Evolutionary conservation across 1,140 invertebrate genomes (phyloP), one percentile per base, ranked within the genome.

Genomic region (Hetaerina americana): DNA sequence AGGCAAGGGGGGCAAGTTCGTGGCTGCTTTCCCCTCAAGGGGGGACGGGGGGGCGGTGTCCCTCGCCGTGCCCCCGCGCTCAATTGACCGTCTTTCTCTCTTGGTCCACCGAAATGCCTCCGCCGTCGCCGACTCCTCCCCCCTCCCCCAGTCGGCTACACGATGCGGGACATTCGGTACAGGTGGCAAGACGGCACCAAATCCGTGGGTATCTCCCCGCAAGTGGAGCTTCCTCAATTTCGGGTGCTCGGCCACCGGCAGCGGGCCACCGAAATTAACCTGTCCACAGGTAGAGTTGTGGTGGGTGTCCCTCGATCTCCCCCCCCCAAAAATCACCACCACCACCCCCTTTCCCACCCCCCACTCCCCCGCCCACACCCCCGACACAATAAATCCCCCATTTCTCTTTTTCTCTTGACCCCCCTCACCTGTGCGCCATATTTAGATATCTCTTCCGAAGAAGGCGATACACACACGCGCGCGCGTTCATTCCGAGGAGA

Each of bases 141-240:
- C 15, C 15, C 15, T 1, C 12, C 18, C n/a, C 24, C 87, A 93
- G 94, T 96, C 90, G 94, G 94, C 86, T 97, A 96, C 89, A 94
- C 92, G 86, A 96, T 94, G 90, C 91, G 90, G 86, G 95, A 97
- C 89, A 97, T 97, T 86, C 89, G 91, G 83, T 97, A 97, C 88
- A 93, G 91, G 87, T 97, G 95, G 94, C 89, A 90, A 84, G 88
- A 90, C 84, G 91, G 92, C 82, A 85, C 87, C 82, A 87, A 89
- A 82, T 94, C 92, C 84, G 92, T 95, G 83, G 91, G 91, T 82
- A 92, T 95, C 86, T 90, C 91, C 85, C 89, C 88, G 83, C 91
- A 94, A 83, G 92, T 95, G 83, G 90, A 94, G 86, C 87, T 96
- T 79, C 93, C 93, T 78, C 95, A 97, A 85, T 97, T 97, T 86